Conservation (phyloP, 2,113 vertebrate species). For the Nestor notabilis region DNA sequence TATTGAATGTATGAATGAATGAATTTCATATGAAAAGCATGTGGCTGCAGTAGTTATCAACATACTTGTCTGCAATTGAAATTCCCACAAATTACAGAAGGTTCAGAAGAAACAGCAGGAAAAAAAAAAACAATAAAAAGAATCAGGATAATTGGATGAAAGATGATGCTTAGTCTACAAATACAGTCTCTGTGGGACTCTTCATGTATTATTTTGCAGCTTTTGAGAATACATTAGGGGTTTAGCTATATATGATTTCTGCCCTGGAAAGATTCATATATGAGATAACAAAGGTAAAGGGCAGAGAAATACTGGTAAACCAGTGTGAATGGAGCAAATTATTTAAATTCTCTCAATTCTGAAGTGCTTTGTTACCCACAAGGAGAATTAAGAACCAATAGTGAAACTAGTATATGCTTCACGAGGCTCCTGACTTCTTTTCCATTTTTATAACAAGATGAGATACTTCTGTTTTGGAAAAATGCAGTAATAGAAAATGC, state of each 20-base stretch:
- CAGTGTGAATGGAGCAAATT: not conserved
- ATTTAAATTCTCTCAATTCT: not conserved
- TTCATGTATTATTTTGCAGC: not conserved
- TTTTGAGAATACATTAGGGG: not conserved
- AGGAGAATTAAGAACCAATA: not conserved
- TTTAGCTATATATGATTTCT: not conserved
- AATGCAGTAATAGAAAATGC: not conserved
- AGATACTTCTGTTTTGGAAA: not conserved
- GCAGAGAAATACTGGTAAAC: not conserved
- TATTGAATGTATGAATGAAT: not conserved
- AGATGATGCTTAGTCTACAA: not conserved
- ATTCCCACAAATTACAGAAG: not conserved
- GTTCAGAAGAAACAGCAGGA: not conserved
- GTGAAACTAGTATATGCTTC: not conserved
- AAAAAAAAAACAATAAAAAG: not conserved
- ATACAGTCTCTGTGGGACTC: not conserved
- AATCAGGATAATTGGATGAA: not conserved
- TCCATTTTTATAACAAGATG: not conserved
- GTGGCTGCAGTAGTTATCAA: not conserved
- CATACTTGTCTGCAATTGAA: not conserved
- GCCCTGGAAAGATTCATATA: not conserved
- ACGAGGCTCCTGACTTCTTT: not conserved
- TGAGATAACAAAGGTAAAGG: not conserved
- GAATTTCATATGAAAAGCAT: not conserved
- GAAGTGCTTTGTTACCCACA: not conserved